Percentiles rank a stretch among this genome's conserved stretches.
Conservation (phyloP, 2,888 invertebrate species). For the Incurvaria masculella region DNA sequence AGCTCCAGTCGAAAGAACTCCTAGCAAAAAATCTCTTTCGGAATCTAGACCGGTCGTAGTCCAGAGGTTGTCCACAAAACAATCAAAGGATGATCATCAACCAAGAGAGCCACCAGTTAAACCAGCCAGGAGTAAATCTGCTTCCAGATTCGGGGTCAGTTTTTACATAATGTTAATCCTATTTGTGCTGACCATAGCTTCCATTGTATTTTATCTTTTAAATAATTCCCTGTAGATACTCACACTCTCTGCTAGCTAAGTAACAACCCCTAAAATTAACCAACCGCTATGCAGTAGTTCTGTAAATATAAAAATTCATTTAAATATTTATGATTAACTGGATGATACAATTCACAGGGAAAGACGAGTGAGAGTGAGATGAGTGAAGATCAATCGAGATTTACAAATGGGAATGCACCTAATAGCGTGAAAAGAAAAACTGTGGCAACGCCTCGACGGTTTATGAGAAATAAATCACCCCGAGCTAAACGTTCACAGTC, state of each 20-base stretch:
- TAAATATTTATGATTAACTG: neutral
- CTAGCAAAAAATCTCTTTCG: slow-evolving; percentile 34
- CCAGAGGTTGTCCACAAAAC: slow-evolving; percentile 22
- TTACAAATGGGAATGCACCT: slow-evolving; percentile 24
- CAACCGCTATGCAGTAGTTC: neutral
- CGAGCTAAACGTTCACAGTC: slow-evolving; percentile 56
- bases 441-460: slow-evolving; percentile 41
- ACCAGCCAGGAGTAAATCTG: slow-evolving; percentile 50
- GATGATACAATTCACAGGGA: slow-evolving; percentile 38
- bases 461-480: slow-evolving; percentile 41
- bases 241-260: neutral
- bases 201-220: slow-evolving; percentile 19
- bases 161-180: slow-evolving; percentile 38
- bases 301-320: neutral
- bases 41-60: slow-evolving; percentile 31
- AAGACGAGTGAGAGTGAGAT: slow-evolving; percentile 58
- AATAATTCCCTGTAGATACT: neutral
- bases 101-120: slow-evolving; percentile 42
- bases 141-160: slow-evolving; percentile 52
- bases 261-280: neutral
- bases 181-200: slow-evolving; percentile 36
- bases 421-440: slow-evolving; percentile 35
- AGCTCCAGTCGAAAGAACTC: slow-evolving; percentile 43
- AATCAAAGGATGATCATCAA: slow-evolving; percentile 23
- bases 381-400: slow-evolving; percentile 47